Evolutionary conservation across 2,888 invertebrate genomes (phyloP).

Genomic region (Watsonalla cultraria): DNA sequence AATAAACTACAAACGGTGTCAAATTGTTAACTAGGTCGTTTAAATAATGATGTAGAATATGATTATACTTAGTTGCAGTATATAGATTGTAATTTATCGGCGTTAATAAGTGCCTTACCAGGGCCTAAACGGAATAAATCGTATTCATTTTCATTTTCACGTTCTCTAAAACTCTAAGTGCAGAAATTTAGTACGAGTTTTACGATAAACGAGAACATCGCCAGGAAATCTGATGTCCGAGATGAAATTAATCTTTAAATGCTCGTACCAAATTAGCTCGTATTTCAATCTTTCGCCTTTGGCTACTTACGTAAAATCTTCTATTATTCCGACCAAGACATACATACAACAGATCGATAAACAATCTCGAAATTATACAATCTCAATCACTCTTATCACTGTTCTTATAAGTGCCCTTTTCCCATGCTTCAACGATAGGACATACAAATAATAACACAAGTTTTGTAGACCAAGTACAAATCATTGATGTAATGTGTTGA

Average conservation of each 20-base stretch:
- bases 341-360: constrained; percentile 39
- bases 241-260: neutral
- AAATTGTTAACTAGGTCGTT: too few relatives aligned
- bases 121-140: too few relatives aligned
- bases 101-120: too few relatives aligned
- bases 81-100: too few relatives aligned
- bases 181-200: too few relatives aligned
- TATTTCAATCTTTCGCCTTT: constrained; percentile 24
- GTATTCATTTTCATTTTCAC: too few relatives aligned
- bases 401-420: constrained; percentile 16
- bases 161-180: too few relatives aligned
- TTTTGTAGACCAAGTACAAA: constrained; percentile 55
- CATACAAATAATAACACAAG: constrained; percentile 22
- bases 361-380: constrained; percentile 14
- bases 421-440: constrained; percentile 11
- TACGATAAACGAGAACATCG: too few relatives aligned
- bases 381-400: constrained; percentile 18
- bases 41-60: too few relatives aligned
- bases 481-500: constrained; percentile 57
- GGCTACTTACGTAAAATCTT: constrained; percentile 32
- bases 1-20: too few relatives aligned
- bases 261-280: neutral
- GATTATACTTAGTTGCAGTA: too few relatives aligned
- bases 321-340: constrained; percentile 45
- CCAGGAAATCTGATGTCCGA: too few relatives aligned